Base-by-base conservation (phyloP, 2,888 invertebrate species). In the Agonopterix arenella region DNA sequence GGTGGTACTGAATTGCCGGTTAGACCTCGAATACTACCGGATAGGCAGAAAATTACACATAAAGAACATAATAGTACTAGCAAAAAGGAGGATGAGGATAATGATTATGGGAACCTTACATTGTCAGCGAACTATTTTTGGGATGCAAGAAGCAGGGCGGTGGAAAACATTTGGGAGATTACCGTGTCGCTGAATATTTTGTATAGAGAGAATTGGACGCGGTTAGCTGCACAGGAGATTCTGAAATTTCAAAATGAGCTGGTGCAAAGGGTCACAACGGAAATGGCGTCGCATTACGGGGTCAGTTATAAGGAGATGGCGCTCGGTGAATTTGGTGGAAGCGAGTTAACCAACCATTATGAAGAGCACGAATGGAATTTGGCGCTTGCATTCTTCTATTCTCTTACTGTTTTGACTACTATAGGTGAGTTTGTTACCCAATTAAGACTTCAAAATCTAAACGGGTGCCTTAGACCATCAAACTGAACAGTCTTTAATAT, bases 331-430 rank as follows among this genome's bases (percentile, higher is more conserved):
- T 85, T 81, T 49, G 79, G 76, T 53, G 80, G 76, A 42, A 70
- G 64, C 58, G 81, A 82, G 68, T 61, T 80, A 60, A 70, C 74
- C 60, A 78, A 83, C 78, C 76, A 88, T 79, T 81, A 83, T 59
- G 86, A 90, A 59, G 93, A 93, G 63, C 92, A 93, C 76, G 95
- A 96, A 77, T 96, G 96, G 96, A 96, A 94, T 77, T 93, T 96
- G 77, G 95, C 96, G 50, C 93, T 94, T 69, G 96, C 98, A 49
- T 98, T 98, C 86, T 93, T 98, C 66, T 98, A 98, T 85, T 97
- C 97, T 16, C 91, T 98, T 62, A 98, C 98, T 40, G 97, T 98
- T 59, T 91, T 98, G 66, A 98, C 97, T 47, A 98, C 96, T 54
- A 95, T 96, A 76, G 96, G 96, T 96, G 80, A 93, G 94, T 28